Evolutionary conservation across 2,113 vertebrate species (phyloP).

Genomic region (Oplegnathus fasciatus): DNA sequence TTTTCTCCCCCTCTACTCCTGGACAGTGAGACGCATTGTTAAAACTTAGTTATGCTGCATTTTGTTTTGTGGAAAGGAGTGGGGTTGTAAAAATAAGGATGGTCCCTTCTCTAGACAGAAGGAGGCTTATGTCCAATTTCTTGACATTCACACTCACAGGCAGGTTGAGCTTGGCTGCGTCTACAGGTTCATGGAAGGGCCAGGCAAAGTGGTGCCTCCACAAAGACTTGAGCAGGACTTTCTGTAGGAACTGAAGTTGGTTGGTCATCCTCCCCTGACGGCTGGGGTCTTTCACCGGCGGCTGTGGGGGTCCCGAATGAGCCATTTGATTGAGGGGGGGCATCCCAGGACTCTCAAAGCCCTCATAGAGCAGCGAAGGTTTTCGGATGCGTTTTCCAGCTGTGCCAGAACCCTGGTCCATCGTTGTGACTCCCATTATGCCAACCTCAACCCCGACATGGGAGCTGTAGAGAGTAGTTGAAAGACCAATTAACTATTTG

Average conservation of each 20-base stretch:
- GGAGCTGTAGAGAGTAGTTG: slow-evolving; percentile 70
- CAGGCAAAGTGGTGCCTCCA: slow-evolving; percentile 97
- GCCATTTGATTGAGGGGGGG: slow-evolving; percentile 80
- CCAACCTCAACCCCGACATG: slow-evolving; percentile 72
- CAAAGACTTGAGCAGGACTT: slow-evolving; percentile 91
- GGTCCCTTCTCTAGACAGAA: too few species aligned
- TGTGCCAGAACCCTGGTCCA: slow-evolving; percentile 85
- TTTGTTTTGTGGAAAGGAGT: neutral
- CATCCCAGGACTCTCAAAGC: slow-evolving; percentile 92
- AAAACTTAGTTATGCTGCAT: neutral
- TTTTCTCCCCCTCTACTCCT: neutral
- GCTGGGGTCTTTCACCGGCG: slow-evolving; percentile 87
- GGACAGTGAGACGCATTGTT: neutral
- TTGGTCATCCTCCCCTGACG: slow-evolving; percentile 92
- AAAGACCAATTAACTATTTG: slow-evolving; percentile 30
- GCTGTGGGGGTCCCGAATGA: slow-evolving; percentile 84
- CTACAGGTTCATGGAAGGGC: slow-evolving; percentile 95
- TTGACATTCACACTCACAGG: slow-evolving; percentile 84
- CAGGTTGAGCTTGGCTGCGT: slow-evolving; percentile 89
- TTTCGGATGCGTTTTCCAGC: slow-evolving; percentile 94
- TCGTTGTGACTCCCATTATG: slow-evolving; percentile 70
- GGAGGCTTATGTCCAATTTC: neutral
- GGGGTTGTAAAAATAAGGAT: neutral
- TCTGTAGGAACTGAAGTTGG: slow-evolving; percentile 94
- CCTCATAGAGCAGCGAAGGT: slow-evolving; percentile 93